Evolutionary conservation across 2,888 invertebrate species (phyloP), one percentile per base, ranked within the genome.

Genomic region (Dasypolia templi): DNA sequence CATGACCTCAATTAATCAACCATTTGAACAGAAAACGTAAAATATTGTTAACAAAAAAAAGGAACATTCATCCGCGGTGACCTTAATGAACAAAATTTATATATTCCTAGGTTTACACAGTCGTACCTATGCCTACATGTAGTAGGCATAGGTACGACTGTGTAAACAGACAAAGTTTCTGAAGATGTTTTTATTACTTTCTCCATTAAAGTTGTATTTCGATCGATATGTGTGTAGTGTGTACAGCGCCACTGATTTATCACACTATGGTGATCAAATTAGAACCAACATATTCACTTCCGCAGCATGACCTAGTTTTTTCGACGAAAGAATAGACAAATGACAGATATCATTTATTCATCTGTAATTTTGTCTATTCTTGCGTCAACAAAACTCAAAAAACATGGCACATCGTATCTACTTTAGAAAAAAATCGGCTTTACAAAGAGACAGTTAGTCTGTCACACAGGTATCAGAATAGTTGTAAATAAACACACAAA

Each of bases 41-140:
- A 51, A 49, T 39, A 72, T n/a, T n/a, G n/a, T 51, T 39, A 55
- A 53, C 75, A 67, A 58, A 42, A 49, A 55, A 42, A 49, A 64
- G 26, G 14, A 56, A 19, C 49, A 77, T 56, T 51, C 49, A 51
- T 77, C 51, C 49, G 44, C 26, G 26, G 14, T 32, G 64, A 53
- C 12, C 51, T 65, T 7, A 55, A 42, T 39, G 39, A 64, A 76
- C n/a, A 29, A 55, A 81, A 59, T 44, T 68, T 59, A 83, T 83
- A 79, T 64, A 79, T 80, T 56, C n/a, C 32, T 68, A 72, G 78
- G 73, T 83, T 79, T 79, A 83, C 59, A 53, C 83, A 79, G 77
- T 53, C 59, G 22, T 53, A 56, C 70, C 53, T 39, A 42, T 3
- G 12, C 17, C 59, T 35, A 65, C n/a, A n/a, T n/a, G n/a, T n/a